Percentiles rank a stretch among this genome's conserved stretches.
These are phyloP conservation scores for Eurosta solidaginis DNA, from an alignment of 1,140 invertebrate genomes.

Conservation along the genomic window DNA sequence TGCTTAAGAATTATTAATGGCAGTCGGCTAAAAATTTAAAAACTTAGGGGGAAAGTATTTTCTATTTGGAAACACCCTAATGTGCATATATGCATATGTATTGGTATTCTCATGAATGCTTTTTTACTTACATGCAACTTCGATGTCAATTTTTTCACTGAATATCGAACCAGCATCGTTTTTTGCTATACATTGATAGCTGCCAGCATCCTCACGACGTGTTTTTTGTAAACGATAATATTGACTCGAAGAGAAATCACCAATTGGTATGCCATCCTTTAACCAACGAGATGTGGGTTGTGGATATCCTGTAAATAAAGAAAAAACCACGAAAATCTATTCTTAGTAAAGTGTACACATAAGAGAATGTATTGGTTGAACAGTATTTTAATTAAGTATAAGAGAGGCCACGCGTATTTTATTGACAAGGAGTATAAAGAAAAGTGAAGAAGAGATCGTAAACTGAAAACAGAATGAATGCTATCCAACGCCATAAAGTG, in stretches of 20 bases:
- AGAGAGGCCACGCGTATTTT: background rate
- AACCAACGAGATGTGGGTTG: slow-evolving; percentile 88
- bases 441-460: too few relatives aligned
- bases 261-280: slow-evolving; percentile 78
- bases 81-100: too few relatives aligned
- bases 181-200: slow-evolving; percentile 87
- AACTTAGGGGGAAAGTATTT: too few relatives aligned
- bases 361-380: background rate
- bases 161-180: slow-evolving; percentile 90
- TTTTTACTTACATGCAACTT: slow-evolving; percentile 83
- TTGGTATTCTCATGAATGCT: background rate
- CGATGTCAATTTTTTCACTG: slow-evolving; percentile 83
- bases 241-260: slow-evolving; percentile 74
- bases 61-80: too few relatives aligned
- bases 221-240: slow-evolving; percentile 83
- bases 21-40: too few relatives aligned
- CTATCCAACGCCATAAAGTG: too few relatives aligned
- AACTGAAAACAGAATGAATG: too few relatives aligned
- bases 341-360: background rate
- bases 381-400: background rate
- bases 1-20: too few relatives aligned
- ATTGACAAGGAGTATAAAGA: too few relatives aligned
- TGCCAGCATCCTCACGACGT: slow-evolving; percentile 77
- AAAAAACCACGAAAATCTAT: background rate
- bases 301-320: slow-evolving; percentile 72